These are phyloP conservation scores for Brachionus koreanus DNA, from an alignment of 1,140 invertebrate species.

Conservation along the genomic window DNA sequence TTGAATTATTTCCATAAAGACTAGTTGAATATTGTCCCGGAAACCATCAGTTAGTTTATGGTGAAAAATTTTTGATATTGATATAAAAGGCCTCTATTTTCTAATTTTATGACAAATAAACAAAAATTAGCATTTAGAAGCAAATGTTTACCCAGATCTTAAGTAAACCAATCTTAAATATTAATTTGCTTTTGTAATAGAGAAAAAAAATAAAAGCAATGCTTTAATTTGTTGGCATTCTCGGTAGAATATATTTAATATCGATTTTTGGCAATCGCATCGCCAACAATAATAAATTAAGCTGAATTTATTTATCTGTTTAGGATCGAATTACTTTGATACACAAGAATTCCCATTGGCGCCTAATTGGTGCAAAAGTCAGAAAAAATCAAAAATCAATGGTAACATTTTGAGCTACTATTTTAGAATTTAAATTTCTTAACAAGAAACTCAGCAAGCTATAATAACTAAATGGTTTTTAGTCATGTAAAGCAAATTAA, in stretches of 20 bases:
- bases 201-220: background rate
- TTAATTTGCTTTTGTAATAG: background rate
- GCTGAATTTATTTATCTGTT: background rate
- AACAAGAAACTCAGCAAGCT: background rate
- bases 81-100: constrained; percentile 8
- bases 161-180: background rate
- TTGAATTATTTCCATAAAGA: background rate
- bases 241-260: background rate
- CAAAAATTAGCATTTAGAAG: constrained; percentile 3
- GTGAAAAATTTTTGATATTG: background rate
- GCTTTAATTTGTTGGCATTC: constrained; percentile 6
- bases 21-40: background rate
- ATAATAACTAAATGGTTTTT: background rate
- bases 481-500: background rate
- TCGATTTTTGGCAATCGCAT: background rate
- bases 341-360: background rate
- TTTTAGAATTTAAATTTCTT: background rate
- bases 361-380: background rate
- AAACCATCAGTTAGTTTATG: background rate
- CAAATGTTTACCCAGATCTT: background rate
- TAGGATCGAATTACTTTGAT: background rate
- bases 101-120: constrained; percentile 4
- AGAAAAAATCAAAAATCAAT: background rate
- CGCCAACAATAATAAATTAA: background rate
- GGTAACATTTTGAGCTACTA: background rate